Base-by-base conservation (phyloP, 1,140 invertebrate species). In the Lycorma delicatula region DNA sequence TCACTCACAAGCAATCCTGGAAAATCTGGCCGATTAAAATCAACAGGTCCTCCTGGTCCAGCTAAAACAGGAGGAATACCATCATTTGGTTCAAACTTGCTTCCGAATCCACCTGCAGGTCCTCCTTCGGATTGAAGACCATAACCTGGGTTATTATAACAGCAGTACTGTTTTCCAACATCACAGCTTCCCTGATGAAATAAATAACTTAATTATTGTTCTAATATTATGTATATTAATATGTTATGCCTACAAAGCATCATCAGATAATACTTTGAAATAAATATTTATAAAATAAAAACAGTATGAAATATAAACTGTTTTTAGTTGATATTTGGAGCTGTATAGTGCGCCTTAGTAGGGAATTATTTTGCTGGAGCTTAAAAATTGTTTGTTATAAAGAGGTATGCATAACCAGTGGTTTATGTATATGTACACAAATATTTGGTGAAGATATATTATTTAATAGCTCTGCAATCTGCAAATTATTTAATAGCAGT, bases 111-210 rank as follows among this genome's bases (percentile, higher is more conserved):
- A 28, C 25, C 20, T 1, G 38, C 26, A 16, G 22, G 29, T 13
- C 66, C 66, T 20, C 49, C 47, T 7, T 63, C 71, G 18, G 41
- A 16, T 44, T 44, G 41, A 1, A 44, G 23, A 58, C 68, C 61
- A 63, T 65, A 60, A 61, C 61, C 64, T 23, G 62, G 64, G 61
- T 67, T 72, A 49, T 71, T 74, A 62, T 73, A 77, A 55, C 78
- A 79, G 59, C 78, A 79, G 58, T 78, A 79, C 49, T 73, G 70
- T 63, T 78, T 78, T 0, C 75, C 75, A 13, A 70, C 70, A 29
- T 77, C 74, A 58, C 78, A 79, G 29, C 72, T 69, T 11, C 78
- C 77, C 77, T 79, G 65, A 61, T 68, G 20, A 53, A 4, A 31
- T 9, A 54, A 34, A 34, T 20, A 22, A 34, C 7, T 54, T 34